Conservation (phyloP, 64 coral and sea anemone genomes). For the Pocillopora damicornis region DNA sequence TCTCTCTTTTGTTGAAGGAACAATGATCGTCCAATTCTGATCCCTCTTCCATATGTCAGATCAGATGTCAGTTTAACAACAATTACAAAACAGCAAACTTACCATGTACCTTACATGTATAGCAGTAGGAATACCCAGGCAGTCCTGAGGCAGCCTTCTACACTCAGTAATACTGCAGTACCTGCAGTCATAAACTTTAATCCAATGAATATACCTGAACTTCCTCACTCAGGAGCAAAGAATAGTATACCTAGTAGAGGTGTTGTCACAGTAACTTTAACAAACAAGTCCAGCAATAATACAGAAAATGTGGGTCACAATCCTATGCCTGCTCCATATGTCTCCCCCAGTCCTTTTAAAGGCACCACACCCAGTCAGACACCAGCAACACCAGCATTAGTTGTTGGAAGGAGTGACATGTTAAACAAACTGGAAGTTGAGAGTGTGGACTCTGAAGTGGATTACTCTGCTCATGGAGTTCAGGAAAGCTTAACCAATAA, state of each 20-base stretch:
- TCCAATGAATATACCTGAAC: slow-evolving; percentile 55
- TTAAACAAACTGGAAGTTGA: slow-evolving; percentile 32
- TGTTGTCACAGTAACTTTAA: slow-evolving; percentile 3
- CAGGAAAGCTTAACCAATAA: background rate
- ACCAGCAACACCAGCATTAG: background rate
- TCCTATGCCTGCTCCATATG: slow-evolving; percentile 20
- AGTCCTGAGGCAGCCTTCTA: background rate
- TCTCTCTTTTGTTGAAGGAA: slow-evolving; percentile 28
- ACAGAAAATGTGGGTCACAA: slow-evolving; percentile 32
- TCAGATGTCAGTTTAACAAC: slow-evolving; percentile 21
- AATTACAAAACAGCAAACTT: slow-evolving; percentile 3
- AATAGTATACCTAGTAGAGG: slow-evolving; percentile 36
- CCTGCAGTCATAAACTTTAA: slow-evolving; percentile 77
- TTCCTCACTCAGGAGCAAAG: slow-evolving; percentile 54
- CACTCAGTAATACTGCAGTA: slow-evolving; percentile 7
- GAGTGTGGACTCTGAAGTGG: slow-evolving; percentile 23
- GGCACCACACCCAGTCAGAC: background rate
- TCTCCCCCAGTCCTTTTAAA: slow-evolving; percentile 15
- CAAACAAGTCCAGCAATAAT: slow-evolving; percentile 26
- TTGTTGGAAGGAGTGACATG: background rate
- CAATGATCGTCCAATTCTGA: slow-evolving; percentile 46
- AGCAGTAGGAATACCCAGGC: background rate
- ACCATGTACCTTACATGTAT: slow-evolving; percentile 58
- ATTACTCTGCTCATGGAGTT: background rate
- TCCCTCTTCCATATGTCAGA: slow-evolving; percentile 79